A percentile compares a stretch with the other conserved stretches of the same genome.
Conservation (phyloP, 1,140 invertebrate genomes). For the Trichomalopsis sarcophagae region DNA sequence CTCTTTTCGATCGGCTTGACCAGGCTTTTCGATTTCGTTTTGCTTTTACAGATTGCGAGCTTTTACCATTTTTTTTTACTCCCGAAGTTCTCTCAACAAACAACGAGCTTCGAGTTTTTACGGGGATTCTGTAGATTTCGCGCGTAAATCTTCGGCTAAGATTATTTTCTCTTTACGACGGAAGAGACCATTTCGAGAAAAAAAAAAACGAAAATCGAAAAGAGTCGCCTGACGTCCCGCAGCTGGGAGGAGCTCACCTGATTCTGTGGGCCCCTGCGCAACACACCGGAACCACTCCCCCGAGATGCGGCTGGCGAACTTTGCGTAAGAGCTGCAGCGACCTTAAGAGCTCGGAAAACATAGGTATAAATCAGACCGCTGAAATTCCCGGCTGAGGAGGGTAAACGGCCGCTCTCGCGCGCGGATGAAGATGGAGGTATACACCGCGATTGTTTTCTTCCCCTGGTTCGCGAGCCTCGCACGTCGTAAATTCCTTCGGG, state of each 20-base stretch:
- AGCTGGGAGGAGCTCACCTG: background rate
- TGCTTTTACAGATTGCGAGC: no score
- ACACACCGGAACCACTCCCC: background rate
- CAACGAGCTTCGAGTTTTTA: no score
- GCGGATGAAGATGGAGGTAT: background rate
- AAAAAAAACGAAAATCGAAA: background rate
- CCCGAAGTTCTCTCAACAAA: no score
- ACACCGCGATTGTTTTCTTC: conserved; percentile 22
- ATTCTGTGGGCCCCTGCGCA: background rate
- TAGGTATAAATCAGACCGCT: conserved; percentile 62
- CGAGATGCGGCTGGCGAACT: conserved; percentile 1
- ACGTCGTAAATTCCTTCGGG: conserved; percentile 7
- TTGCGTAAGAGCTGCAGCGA: conserved; percentile 38
- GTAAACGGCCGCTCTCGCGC: background rate
- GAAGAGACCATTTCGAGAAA: no score
- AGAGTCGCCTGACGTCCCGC: background rate
- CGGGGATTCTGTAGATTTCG: no score
- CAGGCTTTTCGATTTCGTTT: no score
- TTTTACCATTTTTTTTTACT: no score
- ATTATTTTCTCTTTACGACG: no score
- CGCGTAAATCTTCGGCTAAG: no score
- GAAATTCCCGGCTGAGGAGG: conserved; percentile 5
- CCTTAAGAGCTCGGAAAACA: conserved; percentile 57
- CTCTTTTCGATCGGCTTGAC: no score
- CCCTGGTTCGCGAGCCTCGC: background rate